Conservation (phyloP, 2,888 invertebrate species). For the Erebia palarica region DNA sequence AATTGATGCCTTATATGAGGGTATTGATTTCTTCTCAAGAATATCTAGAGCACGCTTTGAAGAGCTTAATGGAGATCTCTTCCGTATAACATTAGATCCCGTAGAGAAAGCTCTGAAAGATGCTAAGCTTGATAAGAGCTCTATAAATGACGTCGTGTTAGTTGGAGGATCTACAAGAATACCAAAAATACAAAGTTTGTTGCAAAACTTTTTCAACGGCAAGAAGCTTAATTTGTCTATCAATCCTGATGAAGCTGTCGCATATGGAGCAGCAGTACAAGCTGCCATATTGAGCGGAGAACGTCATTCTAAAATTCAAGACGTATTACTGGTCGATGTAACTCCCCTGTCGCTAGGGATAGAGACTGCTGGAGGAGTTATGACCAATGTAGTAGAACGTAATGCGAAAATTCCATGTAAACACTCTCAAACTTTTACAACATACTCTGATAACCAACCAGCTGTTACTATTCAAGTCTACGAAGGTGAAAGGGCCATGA, state of each 20-base stretch:
- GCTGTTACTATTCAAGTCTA: slow-evolving; percentile 88
- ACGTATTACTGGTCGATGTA: slow-evolving; percentile 82
- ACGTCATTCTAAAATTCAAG: slow-evolving; percentile 88
- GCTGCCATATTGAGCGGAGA: slow-evolving; percentile 88
- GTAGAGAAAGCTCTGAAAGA: slow-evolving; percentile 90
- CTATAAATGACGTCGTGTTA: slow-evolving; percentile 89
- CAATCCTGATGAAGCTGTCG: slow-evolving; percentile 91
- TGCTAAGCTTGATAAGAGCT: slow-evolving; percentile 88
- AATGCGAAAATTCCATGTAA: slow-evolving; percentile 88
- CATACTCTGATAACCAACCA: slow-evolving; percentile 90
- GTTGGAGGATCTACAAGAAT: slow-evolving; percentile 92
- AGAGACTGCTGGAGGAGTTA: slow-evolving; percentile 90
- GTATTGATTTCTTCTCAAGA: slow-evolving; percentile 86
- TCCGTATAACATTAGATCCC: slow-evolving; percentile 87
- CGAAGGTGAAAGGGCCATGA: slow-evolving; percentile 90
- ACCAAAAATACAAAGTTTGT: slow-evolving; percentile 88
- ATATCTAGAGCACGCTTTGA: slow-evolving; percentile 89
- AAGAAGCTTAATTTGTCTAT: slow-evolving; percentile 88
- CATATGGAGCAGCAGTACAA: slow-evolving; percentile 89
- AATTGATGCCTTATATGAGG: slow-evolving; percentile 88
- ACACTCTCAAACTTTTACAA: slow-evolving; percentile 88
- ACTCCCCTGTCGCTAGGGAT: slow-evolving; percentile 86
- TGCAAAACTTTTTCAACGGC: slow-evolving; percentile 89
- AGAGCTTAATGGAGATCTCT: slow-evolving; percentile 87
- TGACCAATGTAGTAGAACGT: slow-evolving; percentile 88